A percentile compares a stretch with the other conserved stretches of the same genome.
Evolutionary conservation across 2,888 invertebrate species (phyloP).

Genomic region (Agrochola circellaris): DNA sequence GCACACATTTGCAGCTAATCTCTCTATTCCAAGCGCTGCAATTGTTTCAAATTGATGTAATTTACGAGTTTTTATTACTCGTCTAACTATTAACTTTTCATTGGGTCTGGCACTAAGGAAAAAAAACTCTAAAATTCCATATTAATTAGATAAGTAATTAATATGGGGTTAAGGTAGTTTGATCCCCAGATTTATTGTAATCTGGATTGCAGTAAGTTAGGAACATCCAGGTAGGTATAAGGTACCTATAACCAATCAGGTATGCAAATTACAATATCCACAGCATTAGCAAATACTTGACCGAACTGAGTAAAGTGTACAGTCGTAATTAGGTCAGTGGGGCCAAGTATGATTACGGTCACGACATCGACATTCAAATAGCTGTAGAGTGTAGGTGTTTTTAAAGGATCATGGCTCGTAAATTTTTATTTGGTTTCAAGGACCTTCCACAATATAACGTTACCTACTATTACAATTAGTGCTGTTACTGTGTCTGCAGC

Average conservation of each 20-base stretch:
- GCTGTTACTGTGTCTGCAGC: not conserved
- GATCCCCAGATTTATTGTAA: not conserved
- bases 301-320: slow-evolving; percentile 21
- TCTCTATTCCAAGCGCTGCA: slow-evolving; percentile 24
- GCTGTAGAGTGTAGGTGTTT: slow-evolving; percentile 37
- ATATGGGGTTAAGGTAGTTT: not conserved
- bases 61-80: not conserved
- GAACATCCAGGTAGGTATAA: not conserved
- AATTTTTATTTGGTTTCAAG: slow-evolving; percentile 40
- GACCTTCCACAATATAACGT: slow-evolving; percentile 8
- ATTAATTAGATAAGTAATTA: too few species aligned
- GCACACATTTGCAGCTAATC: not conserved
- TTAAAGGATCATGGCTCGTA: slow-evolving; percentile 27
- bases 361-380: slow-evolving; percentile 37
- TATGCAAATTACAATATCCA: slow-evolving; percentile 6
- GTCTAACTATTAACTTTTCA: not conserved
- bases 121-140: too few species aligned
- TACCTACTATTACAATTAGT: not conserved
- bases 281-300: not conserved
- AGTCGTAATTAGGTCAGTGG: slow-evolving; percentile 37
- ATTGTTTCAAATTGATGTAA: slow-evolving; percentile 6
- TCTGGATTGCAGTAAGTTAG: not conserved
- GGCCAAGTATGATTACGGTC: slow-evolving; percentile 45
- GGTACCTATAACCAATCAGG: not conserved
- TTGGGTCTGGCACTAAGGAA: not conserved